Base-by-base conservation (phyloP, 2,888 invertebrate genomes). In the Agapetus fuscipes region DNA sequence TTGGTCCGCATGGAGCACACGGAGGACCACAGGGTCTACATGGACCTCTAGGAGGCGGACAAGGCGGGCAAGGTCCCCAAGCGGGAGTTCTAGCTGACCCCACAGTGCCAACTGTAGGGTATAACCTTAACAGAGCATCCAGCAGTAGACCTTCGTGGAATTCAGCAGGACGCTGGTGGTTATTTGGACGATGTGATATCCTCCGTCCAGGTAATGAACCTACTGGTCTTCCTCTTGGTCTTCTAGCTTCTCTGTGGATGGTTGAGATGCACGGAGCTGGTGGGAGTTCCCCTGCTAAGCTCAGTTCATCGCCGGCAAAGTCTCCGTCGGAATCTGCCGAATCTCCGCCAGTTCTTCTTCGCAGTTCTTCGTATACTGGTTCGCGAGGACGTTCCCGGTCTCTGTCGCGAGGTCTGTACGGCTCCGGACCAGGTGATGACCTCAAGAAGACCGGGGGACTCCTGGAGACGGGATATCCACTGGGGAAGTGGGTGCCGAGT, bases 261-360 rank as follows among this genome's bases (percentile, higher is more conserved):
- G 45, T 48, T 14, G 48, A 48, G 27, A 48, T 48, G 51, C 58
- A 62, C 3, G 58, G 54, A 3, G 58, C 58, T 20, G 59, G 47
- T 2, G 48, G 48, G 3, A 45, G 41, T 28, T 48, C 45, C 68
- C 71, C 74, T 1, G 67, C 72, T 49, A 74, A 55, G 46, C 74
- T 82, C 10, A 87, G 68, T 55, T 87, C 87, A 56, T 87, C 87
- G 62, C 86, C 87, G 33, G 86, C 86, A 55, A 87, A 86, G 54
- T 87, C 86, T 54, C 87, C 87, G 55, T 86, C 87, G 55, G 84
- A 85, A 30, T 46, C 46, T 15, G 69, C 53, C 24, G 67, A 66
- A 52, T 70, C 70, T 25, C 77, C 70, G 9, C 77, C 79, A 2
- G 71, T 69, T 43, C 76, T 67, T 45, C 73, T 73, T 0, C 74